Percentiles rank a stretch among this genome's conserved stretches.
phyloP scores from a whole-genome alignment of 2,113 vertebrate genomes.

The Stigmatopora argus region DNA sequence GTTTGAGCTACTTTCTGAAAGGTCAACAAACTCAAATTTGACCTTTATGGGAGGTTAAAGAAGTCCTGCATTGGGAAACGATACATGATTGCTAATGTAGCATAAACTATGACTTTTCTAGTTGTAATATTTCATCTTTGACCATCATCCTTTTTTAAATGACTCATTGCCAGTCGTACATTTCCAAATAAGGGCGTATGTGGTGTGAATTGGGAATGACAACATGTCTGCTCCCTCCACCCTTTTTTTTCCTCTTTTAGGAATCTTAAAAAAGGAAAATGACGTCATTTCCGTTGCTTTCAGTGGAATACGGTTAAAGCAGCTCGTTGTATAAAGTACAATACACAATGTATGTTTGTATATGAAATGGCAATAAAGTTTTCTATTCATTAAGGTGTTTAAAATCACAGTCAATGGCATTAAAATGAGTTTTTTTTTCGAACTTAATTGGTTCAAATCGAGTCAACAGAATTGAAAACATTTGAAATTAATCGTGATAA shows the following conservation, averaged over 20 bases:
- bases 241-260: constrained; percentile 34
- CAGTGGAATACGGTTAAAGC: background rate
- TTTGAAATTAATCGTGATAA: too few relatives aligned
- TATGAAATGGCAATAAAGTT: too few relatives aligned
- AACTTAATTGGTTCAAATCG: too few relatives aligned
- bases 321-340: too few relatives aligned
- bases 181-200: constrained; percentile 62
- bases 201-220: constrained; percentile 33
- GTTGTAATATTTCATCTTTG: background rate
- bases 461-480: too few relatives aligned
- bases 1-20: constrained; percentile 53
- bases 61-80: background rate
- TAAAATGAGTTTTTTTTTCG: too few relatives aligned
- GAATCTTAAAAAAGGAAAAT: background rate
- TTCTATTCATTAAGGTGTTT: too few relatives aligned
- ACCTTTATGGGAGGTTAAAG: background rate
- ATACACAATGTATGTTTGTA: too few relatives aligned
- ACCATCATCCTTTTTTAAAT: constrained; percentile 26
- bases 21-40: constrained; percentile 19
- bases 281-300: background rate
- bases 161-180: constrained; percentile 13
- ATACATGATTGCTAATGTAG: too few relatives aligned
- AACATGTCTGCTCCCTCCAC: constrained; percentile 30
- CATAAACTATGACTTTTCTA: too few relatives aligned
- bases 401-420: too few relatives aligned